Conservation (phyloP, 2,113 vertebrate genomes). For the Ailurus styani region DNA sequence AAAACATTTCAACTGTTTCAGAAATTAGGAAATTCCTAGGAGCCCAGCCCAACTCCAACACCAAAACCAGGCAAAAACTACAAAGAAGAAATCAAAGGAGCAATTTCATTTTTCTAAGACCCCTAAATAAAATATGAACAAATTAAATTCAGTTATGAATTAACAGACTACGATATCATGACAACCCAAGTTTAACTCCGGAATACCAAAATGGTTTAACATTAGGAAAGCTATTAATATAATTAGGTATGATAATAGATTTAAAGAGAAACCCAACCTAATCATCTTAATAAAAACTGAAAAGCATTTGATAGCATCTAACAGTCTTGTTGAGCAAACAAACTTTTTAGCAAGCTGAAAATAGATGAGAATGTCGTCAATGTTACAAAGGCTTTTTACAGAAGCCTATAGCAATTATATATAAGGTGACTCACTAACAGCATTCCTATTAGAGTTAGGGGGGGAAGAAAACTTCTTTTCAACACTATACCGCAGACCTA, state of each 20-base stretch:
- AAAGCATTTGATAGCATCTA: background rate
- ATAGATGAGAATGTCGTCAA: background rate
- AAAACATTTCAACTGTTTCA: background rate
- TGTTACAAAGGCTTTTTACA: background rate
- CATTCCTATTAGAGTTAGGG: background rate
- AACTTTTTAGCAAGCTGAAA: background rate
- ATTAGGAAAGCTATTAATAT: background rate
- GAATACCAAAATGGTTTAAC: background rate
- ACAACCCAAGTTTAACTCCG: background rate
- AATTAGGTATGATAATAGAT: background rate
- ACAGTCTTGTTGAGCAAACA: background rate
- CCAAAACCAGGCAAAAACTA: background rate
- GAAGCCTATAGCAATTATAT: background rate
- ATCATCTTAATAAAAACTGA: background rate
- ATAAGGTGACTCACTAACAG: background rate
- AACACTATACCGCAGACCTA: background rate
- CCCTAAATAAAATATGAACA: constrained; percentile 7
- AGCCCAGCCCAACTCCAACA: background rate
- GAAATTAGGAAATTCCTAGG: background rate
- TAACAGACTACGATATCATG: background rate
- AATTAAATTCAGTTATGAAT: background rate
- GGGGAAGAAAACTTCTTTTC: background rate
- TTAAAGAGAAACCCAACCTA: background rate
- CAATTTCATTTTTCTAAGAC: background rate
- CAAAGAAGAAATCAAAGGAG: constrained; percentile 13